Conservation (phyloP, 2,888 invertebrate species). For the Cheiracanthium punctorium region DNA sequence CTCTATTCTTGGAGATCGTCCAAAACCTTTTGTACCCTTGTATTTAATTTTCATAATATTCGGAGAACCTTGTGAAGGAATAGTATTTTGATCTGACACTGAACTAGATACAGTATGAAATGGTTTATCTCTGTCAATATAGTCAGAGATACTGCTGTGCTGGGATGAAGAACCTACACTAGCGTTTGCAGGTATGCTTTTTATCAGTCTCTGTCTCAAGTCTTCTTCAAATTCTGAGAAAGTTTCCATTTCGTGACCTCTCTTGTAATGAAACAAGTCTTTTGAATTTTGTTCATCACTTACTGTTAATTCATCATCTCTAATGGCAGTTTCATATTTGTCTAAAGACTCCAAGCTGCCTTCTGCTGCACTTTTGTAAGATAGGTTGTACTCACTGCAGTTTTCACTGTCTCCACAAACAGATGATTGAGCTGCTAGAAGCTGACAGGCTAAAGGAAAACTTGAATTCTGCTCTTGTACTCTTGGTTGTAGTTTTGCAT, state of each 20-base stretch:
- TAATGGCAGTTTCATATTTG: constrained; percentile 63
- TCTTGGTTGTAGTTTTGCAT: not conserved
- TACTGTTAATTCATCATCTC: constrained; percentile 52
- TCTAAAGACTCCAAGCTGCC: constrained; percentile 59
- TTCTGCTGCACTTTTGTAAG: constrained; percentile 34
- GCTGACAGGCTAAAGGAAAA: not conserved
- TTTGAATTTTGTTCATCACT: constrained; percentile 32
- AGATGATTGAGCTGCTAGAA: not conserved
- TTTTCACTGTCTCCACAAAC: not conserved
- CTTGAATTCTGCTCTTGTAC: not conserved
- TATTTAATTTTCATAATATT: constrained; percentile 58
- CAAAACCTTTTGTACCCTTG: constrained; percentile 67
- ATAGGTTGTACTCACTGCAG: not conserved
- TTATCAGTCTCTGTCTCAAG: constrained; percentile 9
- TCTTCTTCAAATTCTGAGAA: constrained; percentile 44
- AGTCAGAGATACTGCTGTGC: constrained; percentile 8
- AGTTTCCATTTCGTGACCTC: not conserved
- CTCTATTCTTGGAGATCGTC: constrained; percentile 20
- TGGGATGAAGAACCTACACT: not conserved
- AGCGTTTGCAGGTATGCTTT: not conserved
- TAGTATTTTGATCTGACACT: not conserved
- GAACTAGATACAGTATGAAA: not conserved
- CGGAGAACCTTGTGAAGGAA: constrained; percentile 34
- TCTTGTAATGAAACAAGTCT: not conserved
- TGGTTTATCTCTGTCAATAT: constrained; percentile 19